Base-by-base conservation (phyloP, 2,113 vertebrate genomes). In the Nettapus auritus region DNA sequence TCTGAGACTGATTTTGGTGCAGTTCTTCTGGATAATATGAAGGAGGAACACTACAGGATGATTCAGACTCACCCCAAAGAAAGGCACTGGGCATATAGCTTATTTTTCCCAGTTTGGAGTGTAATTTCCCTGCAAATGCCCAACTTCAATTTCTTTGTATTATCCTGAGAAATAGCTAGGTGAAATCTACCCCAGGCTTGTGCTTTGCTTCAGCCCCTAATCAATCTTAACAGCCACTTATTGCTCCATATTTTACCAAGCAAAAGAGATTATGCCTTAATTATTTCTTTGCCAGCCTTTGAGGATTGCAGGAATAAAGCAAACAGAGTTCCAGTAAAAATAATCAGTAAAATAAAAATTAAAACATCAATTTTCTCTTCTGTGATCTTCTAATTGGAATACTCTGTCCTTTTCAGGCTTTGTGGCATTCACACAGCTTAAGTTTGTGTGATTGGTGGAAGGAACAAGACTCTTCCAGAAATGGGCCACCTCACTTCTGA, bases 161-260 rank as follows among this genome's bases (percentile, higher is more conserved):
- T 77, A 69, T 40, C 40, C 48, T 91, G 79, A 90, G 66, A 94
- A 91, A 91, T 1, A 93, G 48, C 34, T 38, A 88, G 46, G 62
- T 86, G 69, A 78, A 83, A 57, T 79, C 57, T 64, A 88, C 89
- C 88, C 66, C 70, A 68, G 76, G 90, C 75, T 80, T 85, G 62
- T 86, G 52, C 68, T 93, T 86, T 34, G 0, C 42, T 64, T 66
- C 79, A 93, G 33, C 40, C 89, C 56, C 46, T 42, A 22, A 82
- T 95, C 82, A 93, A 64, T 90, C 89, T 67, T 52, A 82, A 34
- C 40, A 88, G 60, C 46, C 40, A 74, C 48, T 97, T 96, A 90
- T 95, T 90, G 74, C 77, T 87, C 66, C 52, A 46, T 81, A 93
- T 94, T 94, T 94, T 89, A 84, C 38, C 55, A 38, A 91, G 53